Conservation (phyloP, 2,888 invertebrate genomes). For the Neoascia interrupta region DNA sequence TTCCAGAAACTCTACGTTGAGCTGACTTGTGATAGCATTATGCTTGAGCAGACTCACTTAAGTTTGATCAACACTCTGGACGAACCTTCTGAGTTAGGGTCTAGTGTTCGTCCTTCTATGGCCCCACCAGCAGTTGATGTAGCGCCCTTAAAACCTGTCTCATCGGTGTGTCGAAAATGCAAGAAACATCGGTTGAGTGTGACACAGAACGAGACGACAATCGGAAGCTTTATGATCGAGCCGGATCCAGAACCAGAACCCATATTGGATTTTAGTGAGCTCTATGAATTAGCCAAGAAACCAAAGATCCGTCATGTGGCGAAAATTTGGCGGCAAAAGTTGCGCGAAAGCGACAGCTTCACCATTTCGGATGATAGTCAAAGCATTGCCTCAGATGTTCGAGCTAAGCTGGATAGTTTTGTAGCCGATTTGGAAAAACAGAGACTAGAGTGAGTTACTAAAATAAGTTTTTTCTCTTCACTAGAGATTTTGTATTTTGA, state of each 20-base stretch:
- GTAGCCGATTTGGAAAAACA: slow-evolving; percentile 5
- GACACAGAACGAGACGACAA: slow-evolving; percentile 52
- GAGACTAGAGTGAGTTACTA: slow-evolving; percentile 2
- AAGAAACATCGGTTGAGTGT: slow-evolving; percentile 22
- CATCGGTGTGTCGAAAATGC: slow-evolving; percentile 56
- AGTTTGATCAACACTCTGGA: slow-evolving; percentile 53
- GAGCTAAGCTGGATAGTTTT: slow-evolving; percentile 16
- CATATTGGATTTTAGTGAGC: slow-evolving; percentile 21
- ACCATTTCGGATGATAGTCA: slow-evolving; percentile 26
- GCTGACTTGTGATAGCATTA: slow-evolving; percentile 35
- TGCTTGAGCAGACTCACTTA: slow-evolving; percentile 53
- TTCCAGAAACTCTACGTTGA: slow-evolving; percentile 52
- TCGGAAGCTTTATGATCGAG: slow-evolving; percentile 47
- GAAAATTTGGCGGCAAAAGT: slow-evolving; percentile 38
- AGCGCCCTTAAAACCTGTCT: background rate
- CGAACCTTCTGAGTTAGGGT: slow-evolving; percentile 24
- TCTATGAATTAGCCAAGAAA: slow-evolving; percentile 17
- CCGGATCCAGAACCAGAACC: slow-evolving; percentile 31
- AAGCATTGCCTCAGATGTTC: slow-evolving; percentile 7
- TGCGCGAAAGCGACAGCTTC: slow-evolving; percentile 52
- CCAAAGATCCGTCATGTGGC: slow-evolving; percentile 32
- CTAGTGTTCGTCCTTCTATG: background rate
- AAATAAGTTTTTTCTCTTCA: background rate
- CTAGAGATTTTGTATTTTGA: background rate
- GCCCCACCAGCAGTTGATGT: background rate